Evolutionary conservation across 2,113 vertebrate genomes (phyloP).

Genomic region (Terrapene triunguis): DNA sequence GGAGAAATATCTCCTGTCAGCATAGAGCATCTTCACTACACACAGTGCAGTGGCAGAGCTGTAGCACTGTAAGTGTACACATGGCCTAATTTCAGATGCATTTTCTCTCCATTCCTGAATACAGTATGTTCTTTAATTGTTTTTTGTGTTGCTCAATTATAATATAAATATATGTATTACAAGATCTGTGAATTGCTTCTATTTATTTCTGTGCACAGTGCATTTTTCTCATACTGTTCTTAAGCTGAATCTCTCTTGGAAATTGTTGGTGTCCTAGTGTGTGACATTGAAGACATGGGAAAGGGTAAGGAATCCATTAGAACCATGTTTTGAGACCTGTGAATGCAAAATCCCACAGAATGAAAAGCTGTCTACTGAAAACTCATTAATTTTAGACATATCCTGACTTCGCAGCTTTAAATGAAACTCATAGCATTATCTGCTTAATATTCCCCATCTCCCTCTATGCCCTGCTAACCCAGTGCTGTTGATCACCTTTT

Average conservation of each 20-base stretch:
- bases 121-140: fast-evolving
- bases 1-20: no score
- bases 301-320: background rate
- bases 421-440: background rate
- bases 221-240: background rate
- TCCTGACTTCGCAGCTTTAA: background rate
- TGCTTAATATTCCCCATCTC: background rate
- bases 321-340: background rate
- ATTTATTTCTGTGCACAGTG: background rate
- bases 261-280: background rate
- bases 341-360: background rate
- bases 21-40: no score
- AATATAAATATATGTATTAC: background rate
- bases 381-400: background rate
- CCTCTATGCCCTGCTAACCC: background rate
- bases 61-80: no score
- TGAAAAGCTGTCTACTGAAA: background rate
- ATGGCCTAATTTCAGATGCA: background rate
- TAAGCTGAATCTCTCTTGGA: background rate
- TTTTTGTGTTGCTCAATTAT: background rate
- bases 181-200: background rate
- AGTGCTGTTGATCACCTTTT: background rate
- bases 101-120: background rate
- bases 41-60: no score
- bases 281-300: background rate